Evolutionary conservation across 2,113 vertebrate genomes (phyloP).

Genomic region (Pandion haliaetus): DNA sequence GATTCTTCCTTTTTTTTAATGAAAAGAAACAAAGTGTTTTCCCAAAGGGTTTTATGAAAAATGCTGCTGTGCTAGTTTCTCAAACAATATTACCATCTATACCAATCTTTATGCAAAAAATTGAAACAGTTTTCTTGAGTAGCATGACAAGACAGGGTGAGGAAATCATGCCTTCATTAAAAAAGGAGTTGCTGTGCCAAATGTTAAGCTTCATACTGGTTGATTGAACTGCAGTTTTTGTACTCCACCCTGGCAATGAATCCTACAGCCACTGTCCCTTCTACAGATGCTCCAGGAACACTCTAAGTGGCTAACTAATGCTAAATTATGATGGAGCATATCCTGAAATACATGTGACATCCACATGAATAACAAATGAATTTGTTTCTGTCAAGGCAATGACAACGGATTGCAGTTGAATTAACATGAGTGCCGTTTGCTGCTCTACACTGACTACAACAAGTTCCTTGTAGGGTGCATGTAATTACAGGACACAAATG

Average conservation of each 20-base stretch:
- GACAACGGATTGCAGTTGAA: neutral
- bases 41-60: neutral
- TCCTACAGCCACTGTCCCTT: neutral
- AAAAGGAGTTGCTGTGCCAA: neutral
- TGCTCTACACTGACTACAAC: neutral
- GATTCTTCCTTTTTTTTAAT: neutral
- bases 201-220: neutral
- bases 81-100: neutral
- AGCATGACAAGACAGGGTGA: neutral
- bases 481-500: neutral
- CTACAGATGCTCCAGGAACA: slow-evolving; percentile 44
- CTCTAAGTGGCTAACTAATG: slow-evolving; percentile 60
- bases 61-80: neutral
- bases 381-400: slow-evolving; percentile 10
- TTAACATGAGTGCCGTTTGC: neutral
- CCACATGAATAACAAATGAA: slow-evolving; percentile 38
- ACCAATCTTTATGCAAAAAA: neutral
- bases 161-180: neutral
- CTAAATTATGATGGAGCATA: slow-evolving; percentile 55
- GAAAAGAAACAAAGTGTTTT: neutral
- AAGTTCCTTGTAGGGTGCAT: accelerated
- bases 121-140: neutral
- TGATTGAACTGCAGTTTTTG: neutral
- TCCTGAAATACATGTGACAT: slow-evolving; percentile 40
- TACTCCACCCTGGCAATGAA: neutral